Evolutionary conservation across 2,113 vertebrate species (phyloP), one percentile per base, ranked within the genome.

Genomic region (Platysternon megacephalum): DNA sequence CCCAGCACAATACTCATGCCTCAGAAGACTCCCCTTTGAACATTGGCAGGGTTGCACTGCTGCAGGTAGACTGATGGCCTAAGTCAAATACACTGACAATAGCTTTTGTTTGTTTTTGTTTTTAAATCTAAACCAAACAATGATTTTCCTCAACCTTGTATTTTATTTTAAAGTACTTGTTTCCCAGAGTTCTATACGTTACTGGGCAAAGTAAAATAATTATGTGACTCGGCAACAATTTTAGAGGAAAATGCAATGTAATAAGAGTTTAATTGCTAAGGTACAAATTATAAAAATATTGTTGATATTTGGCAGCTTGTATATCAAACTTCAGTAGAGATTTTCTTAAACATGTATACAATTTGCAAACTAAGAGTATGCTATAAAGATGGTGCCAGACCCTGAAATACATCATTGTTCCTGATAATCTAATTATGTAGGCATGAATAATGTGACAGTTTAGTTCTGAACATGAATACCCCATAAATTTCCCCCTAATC

Each of bases 51-150:
- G 44, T 5, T 21, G 17, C 11, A 8, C 29, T 53, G 39, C 61
- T 88, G 42, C 5, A 19, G 42, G 80, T 58, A 17, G 8, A 85
- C 51, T 17, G 80, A 78, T 83, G 0, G 0, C 12, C 24, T 42
- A 79, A 51, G 89, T 11, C 13, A 61, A 88, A 79, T 3, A 8
- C n/a, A 58, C 4, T 11, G 24, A 5, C 11, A 49, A 56, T 5
- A 24, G 11, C 2, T 14, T 29, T 53, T 12, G 12, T 81, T 51
- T 24, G 24, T 78, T 6, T 1, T 5, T 80, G 10, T 42, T 39
- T 49, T 44, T 12, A 9, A 51, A 3, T 74, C 6, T 17, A 13
- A 2, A 13, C 8, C 35, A 3, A 5, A 5, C 79, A 82, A 55
- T 74, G 17, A 42, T 9, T 9, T 4, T 19, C 35, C 29, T 88